A percentile compares a stretch with the other conserved stretches of the same genome.
These are phyloP conservation scores for Delphinapterus leucas DNA, from an alignment of 2,113 vertebrate genomes.

Conservation along the genomic window DNA sequence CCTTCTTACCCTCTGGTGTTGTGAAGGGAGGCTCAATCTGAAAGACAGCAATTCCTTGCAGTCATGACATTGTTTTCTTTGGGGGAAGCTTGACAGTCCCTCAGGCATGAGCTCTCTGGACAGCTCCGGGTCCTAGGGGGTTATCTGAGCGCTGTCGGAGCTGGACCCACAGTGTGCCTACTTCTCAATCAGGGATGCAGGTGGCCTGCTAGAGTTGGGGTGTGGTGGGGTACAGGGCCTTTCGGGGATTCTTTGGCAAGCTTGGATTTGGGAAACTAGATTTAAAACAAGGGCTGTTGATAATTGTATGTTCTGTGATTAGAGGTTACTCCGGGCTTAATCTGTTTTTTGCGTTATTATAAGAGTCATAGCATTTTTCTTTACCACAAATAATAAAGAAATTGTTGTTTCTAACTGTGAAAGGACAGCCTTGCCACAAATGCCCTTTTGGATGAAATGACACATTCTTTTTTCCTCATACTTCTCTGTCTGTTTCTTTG, in stretches of 20 bases:
- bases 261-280: neutral
- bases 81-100: neutral
- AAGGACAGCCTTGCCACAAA: neutral
- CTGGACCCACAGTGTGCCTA: neutral
- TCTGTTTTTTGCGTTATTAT: neutral
- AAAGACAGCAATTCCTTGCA: neutral
- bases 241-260: neutral
- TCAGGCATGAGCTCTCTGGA: neutral
- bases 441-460: neutral
- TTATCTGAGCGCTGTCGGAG: neutral
- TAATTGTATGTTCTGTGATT: neutral
- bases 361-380: neutral
- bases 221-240: neutral
- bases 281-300: neutral
- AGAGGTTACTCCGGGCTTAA: neutral
- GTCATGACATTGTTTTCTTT: neutral
- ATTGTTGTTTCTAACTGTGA: conserved; percentile 17
- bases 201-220: neutral
- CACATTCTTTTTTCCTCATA: neutral
- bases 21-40: neutral
- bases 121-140: fast-evolving
- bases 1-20: neutral
- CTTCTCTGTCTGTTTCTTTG: neutral
- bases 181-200: neutral
- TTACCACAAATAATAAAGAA: neutral